Conservation (phyloP, 1,140 invertebrate species). For the Drosophila novamexicana region DNA sequence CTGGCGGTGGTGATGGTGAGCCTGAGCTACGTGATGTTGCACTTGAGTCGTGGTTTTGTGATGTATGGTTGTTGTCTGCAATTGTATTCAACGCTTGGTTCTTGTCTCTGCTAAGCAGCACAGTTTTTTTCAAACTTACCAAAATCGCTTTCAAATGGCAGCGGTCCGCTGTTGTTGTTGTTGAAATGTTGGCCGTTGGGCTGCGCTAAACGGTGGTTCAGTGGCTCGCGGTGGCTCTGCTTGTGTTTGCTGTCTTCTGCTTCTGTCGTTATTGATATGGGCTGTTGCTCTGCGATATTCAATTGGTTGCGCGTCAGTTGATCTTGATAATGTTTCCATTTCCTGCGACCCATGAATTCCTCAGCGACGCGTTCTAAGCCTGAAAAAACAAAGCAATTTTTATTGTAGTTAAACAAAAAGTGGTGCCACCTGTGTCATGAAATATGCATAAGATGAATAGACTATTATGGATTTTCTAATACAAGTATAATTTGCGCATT, state of each 20-base stretch:
- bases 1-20: constrained; percentile 79
- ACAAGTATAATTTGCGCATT: constrained; percentile 61
- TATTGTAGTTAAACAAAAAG: constrained; percentile 14
- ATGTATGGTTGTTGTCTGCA: constrained; percentile 71
- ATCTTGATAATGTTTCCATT: constrained; percentile 96
- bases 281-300: constrained; percentile 76
- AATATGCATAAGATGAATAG: constrained; percentile 31
- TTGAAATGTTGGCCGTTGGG: constrained; percentile 46
- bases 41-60: constrained; percentile 70
- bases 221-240: constrained; percentile 52
- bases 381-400: constrained; percentile 79
- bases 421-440: constrained; percentile 19
- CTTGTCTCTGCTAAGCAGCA: not conserved
- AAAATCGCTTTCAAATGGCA: constrained; percentile 64
- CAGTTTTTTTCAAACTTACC: constrained; percentile 30
- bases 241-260: constrained; percentile 49
- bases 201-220: constrained; percentile 69
- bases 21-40: constrained; percentile 67
- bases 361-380: constrained; percentile 97
- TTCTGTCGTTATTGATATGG: constrained; percentile 66
- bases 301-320: constrained; percentile 86
- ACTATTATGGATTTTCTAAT: constrained; percentile 34
- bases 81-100: not conserved
- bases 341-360: constrained; percentile 97
- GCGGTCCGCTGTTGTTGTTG: constrained; percentile 33